phyloP scores from a whole-genome alignment of 2,113 vertebrate genomes.

The Larimichthys polyactis region DNA sequence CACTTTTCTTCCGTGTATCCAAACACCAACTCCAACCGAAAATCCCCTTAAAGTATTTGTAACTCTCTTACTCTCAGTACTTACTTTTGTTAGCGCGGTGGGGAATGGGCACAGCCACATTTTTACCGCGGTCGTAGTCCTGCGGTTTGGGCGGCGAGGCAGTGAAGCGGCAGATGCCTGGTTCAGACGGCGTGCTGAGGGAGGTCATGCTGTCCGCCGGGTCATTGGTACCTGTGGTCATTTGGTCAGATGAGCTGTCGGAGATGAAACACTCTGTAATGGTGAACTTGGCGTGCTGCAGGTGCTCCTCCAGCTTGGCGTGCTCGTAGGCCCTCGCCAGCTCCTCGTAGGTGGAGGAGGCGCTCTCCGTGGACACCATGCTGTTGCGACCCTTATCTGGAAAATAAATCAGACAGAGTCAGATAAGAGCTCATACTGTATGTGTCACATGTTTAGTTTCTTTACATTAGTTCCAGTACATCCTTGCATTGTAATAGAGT shows the following conservation, averaged over 20 bases:
- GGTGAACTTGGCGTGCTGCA: constrained; percentile 97
- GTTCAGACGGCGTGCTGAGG: constrained; percentile 85
- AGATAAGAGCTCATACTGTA: background rate
- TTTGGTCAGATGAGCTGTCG: constrained; percentile 96
- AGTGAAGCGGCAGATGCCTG: constrained; percentile 83
- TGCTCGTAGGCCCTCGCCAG: constrained; percentile 96
- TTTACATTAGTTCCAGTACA: background rate
- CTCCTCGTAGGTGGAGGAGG: constrained; percentile 96
- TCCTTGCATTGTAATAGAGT: too few relatives aligned
- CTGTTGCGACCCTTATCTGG: constrained; percentile 97
- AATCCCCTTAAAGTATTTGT: too few relatives aligned
- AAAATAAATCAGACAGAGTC: background rate
- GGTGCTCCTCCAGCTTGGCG: constrained; percentile 96
- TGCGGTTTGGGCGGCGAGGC: constrained; percentile 83
- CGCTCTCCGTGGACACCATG: constrained; percentile 98
- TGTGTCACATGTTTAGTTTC: background rate
- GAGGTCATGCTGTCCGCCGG: constrained; percentile 97
- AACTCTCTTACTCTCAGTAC: constrained; percentile 36
- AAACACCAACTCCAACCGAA: too few relatives aligned
- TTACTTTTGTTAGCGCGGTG: constrained; percentile 96
- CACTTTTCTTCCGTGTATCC: too few relatives aligned
- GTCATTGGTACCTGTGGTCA: constrained; percentile 96
- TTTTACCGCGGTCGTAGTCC: constrained; percentile 92
- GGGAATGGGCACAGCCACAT: constrained; percentile 96
- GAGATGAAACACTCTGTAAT: constrained; percentile 98